These are phyloP conservation scores for Drosophila arawakana DNA, from an alignment of 1,140 invertebrate species.

Conservation along the genomic window DNA sequence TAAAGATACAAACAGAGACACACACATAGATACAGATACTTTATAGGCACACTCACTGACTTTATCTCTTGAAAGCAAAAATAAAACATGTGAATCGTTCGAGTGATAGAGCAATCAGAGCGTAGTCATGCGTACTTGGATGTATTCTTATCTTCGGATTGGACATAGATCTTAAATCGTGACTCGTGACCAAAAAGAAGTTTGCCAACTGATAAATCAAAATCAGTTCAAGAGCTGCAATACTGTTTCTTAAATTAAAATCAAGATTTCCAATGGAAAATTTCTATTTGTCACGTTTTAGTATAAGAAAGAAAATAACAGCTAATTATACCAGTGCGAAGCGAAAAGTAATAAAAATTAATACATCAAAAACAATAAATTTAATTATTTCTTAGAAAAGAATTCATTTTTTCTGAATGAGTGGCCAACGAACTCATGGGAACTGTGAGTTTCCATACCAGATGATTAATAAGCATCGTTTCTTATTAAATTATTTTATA, in stretches of 20 bases:
- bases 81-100: conserved; percentile 32
- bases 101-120: conserved; percentile 37
- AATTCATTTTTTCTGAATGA: no score
- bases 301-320: not conserved
- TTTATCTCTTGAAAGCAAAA: conserved; percentile 33
- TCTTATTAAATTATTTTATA: not conserved
- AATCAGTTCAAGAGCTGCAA: conserved; percentile 1
- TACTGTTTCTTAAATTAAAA: not conserved
- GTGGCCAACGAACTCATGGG: no score
- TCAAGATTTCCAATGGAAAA: conserved; percentile 6
- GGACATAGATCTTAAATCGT: conserved; percentile 42
- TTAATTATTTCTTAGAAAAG: no score
- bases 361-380: no score
- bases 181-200: conserved; percentile 24
- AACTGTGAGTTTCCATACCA: not conserved
- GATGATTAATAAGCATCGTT: not conserved
- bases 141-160: conserved; percentile 49
- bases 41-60: not conserved
- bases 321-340: not conserved
- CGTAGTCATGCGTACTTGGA: conserved; percentile 42
- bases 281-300: not conserved
- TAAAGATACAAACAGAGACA: conserved; percentile 18
- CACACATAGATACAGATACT: conserved; percentile 5
- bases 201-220: conserved; percentile 30
- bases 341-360: no score